These are phyloP conservation scores for Nibea albiflora DNA, from an alignment of 2,113 vertebrate species.

Conservation along the genomic window DNA sequence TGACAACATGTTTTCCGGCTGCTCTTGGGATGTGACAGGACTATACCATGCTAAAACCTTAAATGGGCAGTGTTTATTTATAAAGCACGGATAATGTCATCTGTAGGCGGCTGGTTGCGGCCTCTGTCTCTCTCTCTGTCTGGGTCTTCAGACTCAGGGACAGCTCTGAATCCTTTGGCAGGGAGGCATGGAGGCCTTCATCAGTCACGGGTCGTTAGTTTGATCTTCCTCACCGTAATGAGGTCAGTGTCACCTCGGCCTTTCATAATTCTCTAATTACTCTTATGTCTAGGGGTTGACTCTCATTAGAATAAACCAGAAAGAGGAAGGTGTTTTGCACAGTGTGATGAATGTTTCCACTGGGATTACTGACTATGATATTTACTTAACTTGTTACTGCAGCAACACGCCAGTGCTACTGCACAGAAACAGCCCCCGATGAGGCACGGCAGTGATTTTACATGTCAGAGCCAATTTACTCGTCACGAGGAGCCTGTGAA, in stretches of 20 bases:
- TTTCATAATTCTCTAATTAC: constrained; percentile 77
- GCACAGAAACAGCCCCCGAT: neutral
- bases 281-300: constrained; percentile 58
- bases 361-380: constrained; percentile 15
- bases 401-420: neutral
- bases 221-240: constrained; percentile 73
- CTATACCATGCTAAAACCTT: neutral
- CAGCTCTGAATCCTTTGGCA: constrained; percentile 8
- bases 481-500: neutral
- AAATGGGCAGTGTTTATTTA: constrained; percentile 37
- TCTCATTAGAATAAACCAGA: constrained; percentile 53
- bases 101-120: constrained; percentile 6
- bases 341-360: constrained; percentile 12
- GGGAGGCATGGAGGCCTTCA: constrained; percentile 60
- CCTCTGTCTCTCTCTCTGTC: neutral
- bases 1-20: neutral
- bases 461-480: neutral
- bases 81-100: constrained; percentile 43
- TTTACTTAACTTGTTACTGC: constrained; percentile 12
- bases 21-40: constrained; percentile 3
- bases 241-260: constrained; percentile 78
- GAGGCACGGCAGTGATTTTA: neutral
- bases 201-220: constrained; percentile 79
- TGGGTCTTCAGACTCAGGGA: constrained; percentile 21
- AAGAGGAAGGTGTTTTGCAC: constrained; percentile 25